Conservation (phyloP, 1,140 invertebrate species). For the Ostrea edulis region DNA sequence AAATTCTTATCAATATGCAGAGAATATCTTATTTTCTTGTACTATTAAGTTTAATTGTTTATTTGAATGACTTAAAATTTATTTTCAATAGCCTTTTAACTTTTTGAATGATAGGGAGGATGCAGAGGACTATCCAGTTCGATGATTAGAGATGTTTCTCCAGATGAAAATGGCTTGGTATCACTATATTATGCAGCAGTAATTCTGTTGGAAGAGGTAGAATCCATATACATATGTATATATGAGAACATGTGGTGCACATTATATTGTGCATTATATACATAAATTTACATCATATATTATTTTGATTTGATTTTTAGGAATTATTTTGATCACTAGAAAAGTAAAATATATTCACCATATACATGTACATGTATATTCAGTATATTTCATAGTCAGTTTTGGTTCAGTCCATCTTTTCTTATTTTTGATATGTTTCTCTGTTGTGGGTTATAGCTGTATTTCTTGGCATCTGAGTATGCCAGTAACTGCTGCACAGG, state of each 20-base stretch:
- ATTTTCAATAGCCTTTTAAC: not conserved
- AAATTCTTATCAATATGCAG: not conserved
- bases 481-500: slow-evolving; percentile 72
- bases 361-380: not conserved
- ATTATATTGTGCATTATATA: too few species aligned
- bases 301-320: too few species aligned
- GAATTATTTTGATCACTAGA: too few species aligned
- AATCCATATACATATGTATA: slow-evolving; percentile 13
- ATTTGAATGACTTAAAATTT: not conserved
- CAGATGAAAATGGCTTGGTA: slow-evolving; percentile 71
- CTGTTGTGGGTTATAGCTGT: slow-evolving; percentile 74
- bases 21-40: not conserved
- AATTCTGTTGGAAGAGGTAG: slow-evolving; percentile 82
- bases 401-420: too few species aligned
- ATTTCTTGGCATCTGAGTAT: slow-evolving; percentile 79
- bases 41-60: not conserved
- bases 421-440: not conserved
- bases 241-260: not conserved
- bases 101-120: slow-evolving; percentile 59
- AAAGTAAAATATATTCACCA: not conserved
- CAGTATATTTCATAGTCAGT: not conserved
- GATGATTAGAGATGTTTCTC: slow-evolving; percentile 54
- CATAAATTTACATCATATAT: too few species aligned
- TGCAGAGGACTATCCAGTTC: slow-evolving; percentile 47
- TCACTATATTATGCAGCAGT: slow-evolving; percentile 82